Percentiles rank a stretch among this genome's conserved stretches.
These are phyloP conservation scores for Sebastiscus tertius DNA, from an alignment of 2,797 vertebrate genomes.

Conservation along the genomic window DNA sequence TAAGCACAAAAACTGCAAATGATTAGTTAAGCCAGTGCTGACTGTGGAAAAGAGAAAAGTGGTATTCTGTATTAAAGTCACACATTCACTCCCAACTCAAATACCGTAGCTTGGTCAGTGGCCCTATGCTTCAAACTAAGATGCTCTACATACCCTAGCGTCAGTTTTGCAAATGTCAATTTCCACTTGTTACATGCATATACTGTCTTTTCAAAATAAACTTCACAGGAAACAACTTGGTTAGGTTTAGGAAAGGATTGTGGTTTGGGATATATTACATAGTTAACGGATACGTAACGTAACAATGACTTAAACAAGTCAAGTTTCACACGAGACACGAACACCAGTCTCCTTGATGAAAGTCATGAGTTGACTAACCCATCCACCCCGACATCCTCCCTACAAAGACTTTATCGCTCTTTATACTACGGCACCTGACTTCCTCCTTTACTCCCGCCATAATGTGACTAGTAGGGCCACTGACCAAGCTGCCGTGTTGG, in stretches of 20 bases:
- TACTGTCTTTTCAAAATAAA: not conserved
- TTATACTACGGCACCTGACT: not conserved
- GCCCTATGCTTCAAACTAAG: too few relatives aligned
- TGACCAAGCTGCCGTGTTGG: too few relatives aligned
- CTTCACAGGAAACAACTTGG: not conserved
- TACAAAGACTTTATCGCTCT: not conserved
- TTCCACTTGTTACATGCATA: not conserved
- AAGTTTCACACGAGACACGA: too few relatives aligned
- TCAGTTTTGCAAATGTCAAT: not conserved
- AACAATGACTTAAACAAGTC: not conserved
- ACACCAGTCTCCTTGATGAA: fast-evolving
- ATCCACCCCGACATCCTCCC: not conserved
- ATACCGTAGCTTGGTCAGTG: fast-evolving
- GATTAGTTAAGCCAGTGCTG: not conserved
- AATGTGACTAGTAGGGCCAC: too few relatives aligned
- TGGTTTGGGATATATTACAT: not conserved
- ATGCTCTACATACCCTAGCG: too few relatives aligned
- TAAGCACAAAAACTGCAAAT: not conserved
- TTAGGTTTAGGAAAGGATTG: too few relatives aligned
- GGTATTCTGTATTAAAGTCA: too few relatives aligned
- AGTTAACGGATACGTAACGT: not conserved
- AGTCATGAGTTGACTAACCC: not conserved
- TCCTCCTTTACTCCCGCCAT: too few relatives aligned
- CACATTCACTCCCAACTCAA: too few relatives aligned
- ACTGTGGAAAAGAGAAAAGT: not conserved